These are phyloP conservation scores for Oncorhynchus kisutch DNA, from an alignment of 2,113 vertebrate species.

Conservation along the genomic window DNA sequence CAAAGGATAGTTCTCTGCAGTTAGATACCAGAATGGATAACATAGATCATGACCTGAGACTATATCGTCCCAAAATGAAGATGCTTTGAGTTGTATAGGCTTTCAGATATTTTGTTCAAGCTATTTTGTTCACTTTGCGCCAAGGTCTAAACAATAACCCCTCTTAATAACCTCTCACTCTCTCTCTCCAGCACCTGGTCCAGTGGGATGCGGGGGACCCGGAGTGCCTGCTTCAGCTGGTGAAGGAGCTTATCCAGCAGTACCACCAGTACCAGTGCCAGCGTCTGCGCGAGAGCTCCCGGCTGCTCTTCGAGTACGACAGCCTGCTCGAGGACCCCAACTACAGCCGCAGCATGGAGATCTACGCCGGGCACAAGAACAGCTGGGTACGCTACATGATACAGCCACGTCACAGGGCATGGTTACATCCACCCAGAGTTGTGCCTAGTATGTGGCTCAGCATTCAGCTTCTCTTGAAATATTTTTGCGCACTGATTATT, in stretches of 20 bases:
- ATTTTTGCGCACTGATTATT: too few relatives aligned
- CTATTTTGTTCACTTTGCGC: too few relatives aligned
- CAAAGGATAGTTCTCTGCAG: too few relatives aligned
- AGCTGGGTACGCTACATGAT: constrained; percentile 82
- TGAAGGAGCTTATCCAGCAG: constrained; percentile 96
- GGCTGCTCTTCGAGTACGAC: constrained; percentile 97
- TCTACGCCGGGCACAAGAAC: constrained; percentile 95
- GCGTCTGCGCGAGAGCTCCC: constrained; percentile 91
- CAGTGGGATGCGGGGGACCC: constrained; percentile 90
- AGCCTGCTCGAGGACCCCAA: constrained; percentile 92
- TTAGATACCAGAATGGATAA: too few relatives aligned
- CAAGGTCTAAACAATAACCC: not conserved
- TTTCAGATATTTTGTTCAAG: too few relatives aligned
- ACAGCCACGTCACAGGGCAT: too few relatives aligned
- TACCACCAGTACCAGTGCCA: constrained; percentile 96
- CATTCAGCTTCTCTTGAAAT: too few relatives aligned
- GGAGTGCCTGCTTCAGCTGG: constrained; percentile 91
- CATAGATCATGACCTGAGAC: too few relatives aligned
- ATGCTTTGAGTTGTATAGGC: too few relatives aligned
- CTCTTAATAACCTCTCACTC: not conserved
- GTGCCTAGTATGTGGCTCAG: too few relatives aligned
- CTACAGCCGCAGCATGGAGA: constrained; percentile 93
- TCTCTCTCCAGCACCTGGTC: constrained; percentile 81
- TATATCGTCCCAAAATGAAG: too few relatives aligned
- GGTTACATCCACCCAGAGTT: too few relatives aligned